Evolutionary conservation across 1,140 invertebrate species (phyloP).

Genomic region (Nixonia krombeini): DNA sequence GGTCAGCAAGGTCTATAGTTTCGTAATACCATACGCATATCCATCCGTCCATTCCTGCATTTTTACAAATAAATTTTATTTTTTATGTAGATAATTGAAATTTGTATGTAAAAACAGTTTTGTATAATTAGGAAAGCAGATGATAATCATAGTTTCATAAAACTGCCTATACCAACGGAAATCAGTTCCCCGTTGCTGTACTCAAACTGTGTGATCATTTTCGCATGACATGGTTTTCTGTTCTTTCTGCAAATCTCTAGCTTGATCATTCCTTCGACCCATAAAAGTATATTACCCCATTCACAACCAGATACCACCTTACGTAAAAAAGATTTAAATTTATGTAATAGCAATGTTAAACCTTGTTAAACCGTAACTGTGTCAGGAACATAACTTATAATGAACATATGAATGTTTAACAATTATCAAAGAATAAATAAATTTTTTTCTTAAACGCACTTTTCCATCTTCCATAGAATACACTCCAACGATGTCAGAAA

Average conservation of each 20-base stretch:
- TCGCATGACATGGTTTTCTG: conserved; percentile 81
- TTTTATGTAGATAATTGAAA: background rate
- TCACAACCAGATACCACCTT: conserved; percentile 86
- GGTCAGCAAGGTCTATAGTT: conserved; percentile 85
- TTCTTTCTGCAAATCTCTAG: conserved; percentile 81
- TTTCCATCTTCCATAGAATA: conserved; percentile 90
- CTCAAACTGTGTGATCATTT: conserved; percentile 82
- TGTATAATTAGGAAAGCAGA: background rate
- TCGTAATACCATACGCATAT: conserved; percentile 91
- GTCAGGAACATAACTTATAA: too few relatives aligned
- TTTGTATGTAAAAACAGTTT: conserved; percentile 1
- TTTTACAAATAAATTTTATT: conserved; percentile 7
- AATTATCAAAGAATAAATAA: conserved; percentile 6
- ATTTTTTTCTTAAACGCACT: conserved; percentile 62
- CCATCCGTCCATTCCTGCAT: conserved; percentile 82
- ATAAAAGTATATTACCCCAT: conserved; percentile 91
- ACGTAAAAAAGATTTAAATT: conserved; percentile 4
- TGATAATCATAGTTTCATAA: background rate
- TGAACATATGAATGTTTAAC: background rate
- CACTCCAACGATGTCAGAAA: conserved; percentile 88
- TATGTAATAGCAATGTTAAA: background rate
- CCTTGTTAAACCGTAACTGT: too few relatives aligned
- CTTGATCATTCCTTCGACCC: conserved; percentile 90
- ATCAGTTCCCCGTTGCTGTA: conserved; percentile 76
- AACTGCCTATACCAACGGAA: conserved; percentile 70